A percentile compares a stretch with the other conserved stretches of the same genome.
Evolutionary conservation across 2,888 invertebrate species (phyloP).

Genomic region (Lepetodrilus schrolli): DNA sequence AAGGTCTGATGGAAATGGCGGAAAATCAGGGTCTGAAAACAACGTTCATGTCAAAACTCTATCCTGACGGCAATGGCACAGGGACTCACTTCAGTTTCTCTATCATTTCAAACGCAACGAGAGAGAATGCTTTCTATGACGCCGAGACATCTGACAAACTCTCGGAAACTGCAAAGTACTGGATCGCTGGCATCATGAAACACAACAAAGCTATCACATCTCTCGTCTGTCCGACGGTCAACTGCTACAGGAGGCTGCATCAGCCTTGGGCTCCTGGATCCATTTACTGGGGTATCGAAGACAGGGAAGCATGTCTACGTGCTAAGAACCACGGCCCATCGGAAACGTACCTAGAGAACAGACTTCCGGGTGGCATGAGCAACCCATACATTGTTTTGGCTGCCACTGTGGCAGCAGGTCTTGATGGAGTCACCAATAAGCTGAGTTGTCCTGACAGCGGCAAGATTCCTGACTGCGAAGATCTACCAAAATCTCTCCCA

Average conservation of each 20-base stretch:
- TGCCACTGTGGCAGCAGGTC: slow-evolving; percentile 41
- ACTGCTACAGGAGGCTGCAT: slow-evolving; percentile 38
- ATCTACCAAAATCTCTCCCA: slow-evolving; percentile 31
- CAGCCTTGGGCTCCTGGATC: slow-evolving; percentile 31
- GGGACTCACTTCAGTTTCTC: neutral
- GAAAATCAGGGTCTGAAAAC: neutral
- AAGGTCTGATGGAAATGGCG: slow-evolving; percentile 2
- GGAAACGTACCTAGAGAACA: slow-evolving; percentile 42
- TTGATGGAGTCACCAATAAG: slow-evolving; percentile 40
- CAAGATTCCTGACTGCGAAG: neutral
- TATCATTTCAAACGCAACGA: neutral
- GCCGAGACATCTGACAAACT: neutral
- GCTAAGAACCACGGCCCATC: slow-evolving; percentile 29
- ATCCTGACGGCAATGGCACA: neutral
- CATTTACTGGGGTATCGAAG: slow-evolving; percentile 39
- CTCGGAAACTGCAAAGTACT: slow-evolving; percentile 37
- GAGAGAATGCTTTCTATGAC: slow-evolving; percentile 34
- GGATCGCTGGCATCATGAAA: slow-evolving; percentile 40
- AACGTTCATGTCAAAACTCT: slow-evolving; percentile 1
- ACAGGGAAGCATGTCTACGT: slow-evolving; percentile 32
- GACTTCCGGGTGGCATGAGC: slow-evolving; percentile 39
- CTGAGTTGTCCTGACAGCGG: slow-evolving; percentile 33
- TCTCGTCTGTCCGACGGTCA: slow-evolving; percentile 39
- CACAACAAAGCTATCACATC: slow-evolving; percentile 40
- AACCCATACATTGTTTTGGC: slow-evolving; percentile 43